Evolutionary conservation across 1,140 invertebrate species (phyloP).

Genomic region (Euura saliciscinereae): DNA sequence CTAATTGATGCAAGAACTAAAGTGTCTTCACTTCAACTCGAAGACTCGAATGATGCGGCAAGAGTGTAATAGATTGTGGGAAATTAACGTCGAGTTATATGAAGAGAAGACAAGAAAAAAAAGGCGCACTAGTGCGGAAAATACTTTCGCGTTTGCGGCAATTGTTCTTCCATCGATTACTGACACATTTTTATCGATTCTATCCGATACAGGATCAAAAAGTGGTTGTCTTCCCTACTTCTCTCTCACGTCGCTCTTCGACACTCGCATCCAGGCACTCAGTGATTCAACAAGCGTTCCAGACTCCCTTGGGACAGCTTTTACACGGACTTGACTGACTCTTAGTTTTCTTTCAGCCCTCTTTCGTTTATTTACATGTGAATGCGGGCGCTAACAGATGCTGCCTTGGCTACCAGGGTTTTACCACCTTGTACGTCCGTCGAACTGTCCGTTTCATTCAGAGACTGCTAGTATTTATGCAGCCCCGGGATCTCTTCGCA

Average conservation of each 20-base stretch:
- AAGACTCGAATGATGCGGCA: too few species aligned
- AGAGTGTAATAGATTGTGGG: too few species aligned
- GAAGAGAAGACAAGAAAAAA: too few species aligned
- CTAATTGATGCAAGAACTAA: too few species aligned
- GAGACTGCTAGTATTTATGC: neutral
- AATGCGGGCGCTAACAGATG: constrained; percentile 55
- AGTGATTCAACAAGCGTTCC: neutral
- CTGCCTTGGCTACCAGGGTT: constrained; percentile 41
- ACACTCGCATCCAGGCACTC: neutral
- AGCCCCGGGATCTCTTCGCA: too few species aligned
- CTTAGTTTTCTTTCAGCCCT: constrained; percentile 19
- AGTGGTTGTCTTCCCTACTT: neutral
- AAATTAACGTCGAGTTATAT: too few species aligned
- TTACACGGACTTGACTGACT: constrained; percentile 21
- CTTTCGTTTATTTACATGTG: constrained; percentile 51
- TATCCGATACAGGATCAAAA: neutral
- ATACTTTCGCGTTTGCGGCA: too few species aligned
- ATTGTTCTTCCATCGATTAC: too few species aligned
- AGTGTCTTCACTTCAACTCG: too few species aligned
- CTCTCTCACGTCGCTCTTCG: neutral
- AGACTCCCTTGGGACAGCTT: constrained; percentile 6
- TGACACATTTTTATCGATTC: too few species aligned
- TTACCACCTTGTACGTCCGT: constrained; percentile 23
- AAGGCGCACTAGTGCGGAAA: too few species aligned
- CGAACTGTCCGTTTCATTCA: constrained; percentile 8